These are phyloP conservation scores for Elaphurus davidianus DNA, from an alignment of 2,113 vertebrate genomes.

Conservation along the genomic window DNA sequence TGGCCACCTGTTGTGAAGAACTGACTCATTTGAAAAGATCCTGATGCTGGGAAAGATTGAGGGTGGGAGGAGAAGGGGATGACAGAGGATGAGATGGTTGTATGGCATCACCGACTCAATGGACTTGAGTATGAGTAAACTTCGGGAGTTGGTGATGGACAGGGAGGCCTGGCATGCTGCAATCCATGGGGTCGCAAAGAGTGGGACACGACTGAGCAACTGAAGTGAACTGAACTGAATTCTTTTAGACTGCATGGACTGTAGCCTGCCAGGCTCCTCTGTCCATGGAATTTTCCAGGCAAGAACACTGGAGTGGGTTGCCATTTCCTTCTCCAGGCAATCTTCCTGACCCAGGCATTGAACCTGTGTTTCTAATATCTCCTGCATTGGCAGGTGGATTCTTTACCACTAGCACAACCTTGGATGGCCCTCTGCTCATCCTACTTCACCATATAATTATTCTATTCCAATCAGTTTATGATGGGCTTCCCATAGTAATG, in stretches of 20 bases:
- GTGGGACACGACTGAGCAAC: accelerated
- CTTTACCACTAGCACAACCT: neutral
- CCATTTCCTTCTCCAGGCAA: neutral
- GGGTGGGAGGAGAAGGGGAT: neutral
- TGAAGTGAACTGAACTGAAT: neutral
- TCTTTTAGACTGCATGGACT: neutral
- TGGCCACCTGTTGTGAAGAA: neutral
- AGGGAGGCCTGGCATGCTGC: neutral
- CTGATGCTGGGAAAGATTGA: neutral
- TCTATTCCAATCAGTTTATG: neutral
- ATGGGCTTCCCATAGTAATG: neutral
- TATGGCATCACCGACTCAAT: neutral
- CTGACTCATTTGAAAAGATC: neutral
- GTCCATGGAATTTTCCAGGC: neutral
- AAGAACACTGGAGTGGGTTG: neutral
- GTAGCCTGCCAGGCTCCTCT: neutral
- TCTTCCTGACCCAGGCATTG: neutral
- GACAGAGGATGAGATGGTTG: neutral
- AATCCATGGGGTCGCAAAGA: neutral
- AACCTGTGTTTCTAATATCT: neutral
- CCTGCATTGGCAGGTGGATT: neutral
- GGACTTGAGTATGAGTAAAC: neutral
- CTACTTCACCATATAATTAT: neutral
- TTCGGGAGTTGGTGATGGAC: neutral
- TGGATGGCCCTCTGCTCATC: neutral